Conservation (phyloP, 2,113 vertebrate species). For the Entelurus aequoreus region DNA sequence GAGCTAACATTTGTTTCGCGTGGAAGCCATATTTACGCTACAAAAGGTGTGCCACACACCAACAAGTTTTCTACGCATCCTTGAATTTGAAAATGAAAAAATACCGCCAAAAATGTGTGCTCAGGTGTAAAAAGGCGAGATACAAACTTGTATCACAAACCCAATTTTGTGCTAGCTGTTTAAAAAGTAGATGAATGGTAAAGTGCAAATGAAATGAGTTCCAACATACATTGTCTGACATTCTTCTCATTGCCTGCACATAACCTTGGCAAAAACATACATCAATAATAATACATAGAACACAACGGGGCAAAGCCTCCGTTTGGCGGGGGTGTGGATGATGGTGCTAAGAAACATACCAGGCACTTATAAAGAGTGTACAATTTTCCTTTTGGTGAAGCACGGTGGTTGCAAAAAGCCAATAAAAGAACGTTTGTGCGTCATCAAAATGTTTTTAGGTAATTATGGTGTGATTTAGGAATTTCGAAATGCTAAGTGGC, state of each 20-base stretch:
- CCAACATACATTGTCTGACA: constrained; percentile 65
- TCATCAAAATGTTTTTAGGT: constrained; percentile 15
- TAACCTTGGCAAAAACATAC: constrained; percentile 43
- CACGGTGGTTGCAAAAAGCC: constrained; percentile 33
- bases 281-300: constrained; percentile 36
- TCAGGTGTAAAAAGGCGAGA: too few relatives aligned
- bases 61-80: too few relatives aligned
- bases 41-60: too few relatives aligned
- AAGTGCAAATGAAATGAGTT: constrained; percentile 70
- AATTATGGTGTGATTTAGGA: constrained; percentile 5
- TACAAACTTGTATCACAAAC: too few relatives aligned
- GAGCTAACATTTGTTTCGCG: too few relatives aligned
- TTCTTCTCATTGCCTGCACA: constrained; percentile 62
- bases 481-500: constrained; percentile 9
- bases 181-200: constrained; percentile 43
- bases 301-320: constrained; percentile 20
- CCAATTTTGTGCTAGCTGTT: constrained; percentile 1
- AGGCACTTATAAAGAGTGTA: constrained; percentile 63
- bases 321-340: constrained; percentile 42
- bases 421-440: constrained; percentile 26
- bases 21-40: too few relatives aligned
- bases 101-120: not conserved
- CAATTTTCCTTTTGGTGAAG: constrained; percentile 44
- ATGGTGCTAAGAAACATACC: constrained; percentile 49
- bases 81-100: too few relatives aligned